Base-by-base conservation (phyloP, 2,113 vertebrate species). In the Epinephelus fuscoguttatus region DNA sequence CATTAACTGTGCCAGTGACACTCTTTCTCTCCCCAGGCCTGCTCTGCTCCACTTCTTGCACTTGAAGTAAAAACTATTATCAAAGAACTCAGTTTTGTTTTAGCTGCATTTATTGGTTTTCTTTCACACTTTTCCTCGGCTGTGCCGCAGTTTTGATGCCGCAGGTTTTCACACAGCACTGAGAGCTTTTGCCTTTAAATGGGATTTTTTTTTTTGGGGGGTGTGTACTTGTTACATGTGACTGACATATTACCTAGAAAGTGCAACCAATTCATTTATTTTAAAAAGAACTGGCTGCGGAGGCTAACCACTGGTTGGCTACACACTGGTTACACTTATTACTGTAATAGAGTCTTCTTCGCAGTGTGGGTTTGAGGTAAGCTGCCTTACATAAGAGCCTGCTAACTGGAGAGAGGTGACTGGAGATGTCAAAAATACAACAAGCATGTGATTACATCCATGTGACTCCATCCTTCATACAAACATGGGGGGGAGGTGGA, bases 311-410 rank as follows among this genome's bases (percentile, higher is more conserved):
- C 30, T 8, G 6, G 50, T 25, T 42, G 21, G n/a, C 42, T 67
- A 15, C 12, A 3, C 21, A 14, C 17, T 45, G 42, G 42, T 45
- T 45, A 45, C 42, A 45, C 42, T 47, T 70, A 77, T 68, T 72
- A 72, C n/a, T 84, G 52, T 33, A 80, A 73, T 11, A 37, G 40
- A 57, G 60, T 81, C 45, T 69, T 55, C 67, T 81, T 42, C 75
- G 62, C 60, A 52, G 76, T 42, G 70, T 62, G 78, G 57, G 74
- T 78, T 77, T 61, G 70, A 92, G 81, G 81, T 78, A 76, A 81
- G 69, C 84, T 61, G 77, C 12, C 73, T 88, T 68, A 92, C 80
- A 86, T 84, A 84, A 89, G 40, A 78, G 59, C 33, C 66, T 59
- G 81, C 77, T 75, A 71, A 85, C 80, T 77, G 76, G 57, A 76